These are phyloP conservation scores for Trypoxylus dichotomus DNA, from an alignment of 1,140 invertebrate species.

Conservation along the genomic window DNA sequence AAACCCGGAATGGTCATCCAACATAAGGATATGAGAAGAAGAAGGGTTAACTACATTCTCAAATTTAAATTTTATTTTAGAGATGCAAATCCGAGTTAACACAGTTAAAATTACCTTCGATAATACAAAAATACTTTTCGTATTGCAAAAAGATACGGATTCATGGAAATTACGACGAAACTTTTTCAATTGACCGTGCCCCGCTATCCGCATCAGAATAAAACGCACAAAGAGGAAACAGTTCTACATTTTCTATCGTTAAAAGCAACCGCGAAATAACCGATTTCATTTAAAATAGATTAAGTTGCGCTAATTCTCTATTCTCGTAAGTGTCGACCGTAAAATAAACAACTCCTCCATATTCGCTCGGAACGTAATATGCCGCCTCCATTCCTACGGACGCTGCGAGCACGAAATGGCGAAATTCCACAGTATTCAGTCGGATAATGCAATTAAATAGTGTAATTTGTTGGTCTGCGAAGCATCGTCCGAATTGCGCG, in stretches of 20 bases:
- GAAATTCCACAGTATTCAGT: background rate
- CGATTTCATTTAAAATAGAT: background rate
- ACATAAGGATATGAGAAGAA: too few species aligned
- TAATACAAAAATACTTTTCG: too few species aligned
- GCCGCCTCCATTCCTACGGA: background rate
- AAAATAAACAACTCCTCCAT: background rate
- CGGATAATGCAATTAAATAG: conserved; percentile 7
- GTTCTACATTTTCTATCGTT: too few species aligned
- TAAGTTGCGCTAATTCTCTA: background rate
- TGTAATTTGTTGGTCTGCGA: background rate
- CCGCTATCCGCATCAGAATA: background rate
- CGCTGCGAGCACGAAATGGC: background rate
- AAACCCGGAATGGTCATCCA: too few species aligned
- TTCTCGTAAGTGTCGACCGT: background rate
- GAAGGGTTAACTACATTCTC: too few species aligned
- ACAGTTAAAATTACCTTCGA: too few species aligned
- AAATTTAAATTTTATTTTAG: too few species aligned
- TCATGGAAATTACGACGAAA: too few species aligned
- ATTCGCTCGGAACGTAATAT: background rate
- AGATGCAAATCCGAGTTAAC: too few species aligned
- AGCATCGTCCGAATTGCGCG: too few species aligned
- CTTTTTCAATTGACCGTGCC: background rate
- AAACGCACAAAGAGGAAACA: background rate
- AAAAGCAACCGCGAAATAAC: background rate
- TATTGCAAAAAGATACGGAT: too few species aligned